A percentile compares a stretch with the other conserved stretches of the same genome.
phyloP scores from a whole-genome alignment of 2,797 vertebrate genomes.

The Megaceryle alcyon region DNA sequence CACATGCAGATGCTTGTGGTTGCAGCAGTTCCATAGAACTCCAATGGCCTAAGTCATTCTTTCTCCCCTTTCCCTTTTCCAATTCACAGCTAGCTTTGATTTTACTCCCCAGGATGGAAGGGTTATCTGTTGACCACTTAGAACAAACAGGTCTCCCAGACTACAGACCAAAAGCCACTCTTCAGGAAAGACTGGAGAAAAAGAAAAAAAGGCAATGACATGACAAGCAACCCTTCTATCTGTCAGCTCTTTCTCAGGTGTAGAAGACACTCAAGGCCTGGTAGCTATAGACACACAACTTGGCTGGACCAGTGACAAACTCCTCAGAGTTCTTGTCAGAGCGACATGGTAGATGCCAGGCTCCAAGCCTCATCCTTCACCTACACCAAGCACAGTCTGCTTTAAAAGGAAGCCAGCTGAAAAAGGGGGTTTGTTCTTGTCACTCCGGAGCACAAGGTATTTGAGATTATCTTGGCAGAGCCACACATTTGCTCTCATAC shows the following conservation, averaged over 20 bases:
- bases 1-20: background rate
- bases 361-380: background rate
- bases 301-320: background rate
- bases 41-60: background rate
- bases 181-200: background rate
- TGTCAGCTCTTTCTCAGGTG: background rate
- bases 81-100: background rate
- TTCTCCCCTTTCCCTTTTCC: background rate
- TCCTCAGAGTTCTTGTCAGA: background rate
- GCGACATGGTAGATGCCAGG: background rate
- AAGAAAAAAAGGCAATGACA: no score
- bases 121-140: background rate
- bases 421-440: background rate
- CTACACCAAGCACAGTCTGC: background rate
- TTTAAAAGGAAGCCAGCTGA: background rate
- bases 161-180: background rate
- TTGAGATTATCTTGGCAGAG: background rate
- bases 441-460: background rate
- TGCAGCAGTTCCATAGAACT: background rate
- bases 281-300: accelerated
- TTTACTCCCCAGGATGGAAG: background rate
- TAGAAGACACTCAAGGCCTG: background rate
- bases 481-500: background rate
- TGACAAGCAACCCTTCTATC: background rate
- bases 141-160: background rate